Evolutionary conservation across 1,140 invertebrate genomes (phyloP), one percentile per base, ranked within the genome.

Genomic region (Drosophila fuyamai): DNA sequence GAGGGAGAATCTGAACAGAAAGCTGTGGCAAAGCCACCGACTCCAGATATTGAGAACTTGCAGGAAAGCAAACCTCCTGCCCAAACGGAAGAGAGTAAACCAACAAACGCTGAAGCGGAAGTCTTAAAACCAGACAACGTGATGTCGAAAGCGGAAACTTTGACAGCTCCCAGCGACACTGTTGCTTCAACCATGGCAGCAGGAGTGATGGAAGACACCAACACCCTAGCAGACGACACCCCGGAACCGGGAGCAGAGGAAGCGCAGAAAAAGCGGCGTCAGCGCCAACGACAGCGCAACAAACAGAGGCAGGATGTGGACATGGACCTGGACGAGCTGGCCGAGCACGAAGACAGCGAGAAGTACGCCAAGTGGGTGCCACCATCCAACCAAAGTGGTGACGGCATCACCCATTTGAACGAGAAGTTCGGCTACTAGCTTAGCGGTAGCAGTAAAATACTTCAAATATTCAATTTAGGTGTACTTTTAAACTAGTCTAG

Each of bases 291-390:
- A 48, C 84, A 84, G 38, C 84, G 84, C 14, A 81, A 58, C 68
- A 76, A 81, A 7, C 81, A 81, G 46, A 91, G 90, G 7, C 77
- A 75, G 47, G 89, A 89, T 57, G 79, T 93, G 63, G 89, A 89
- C 59, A 80, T 93, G 74, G 93, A 93, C 73, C 78, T 93, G 18
- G 92, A 93, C 59, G 92, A 93, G 53, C 68, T 92, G 59, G 92
- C 93, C 53, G 93, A 94, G 81, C 94, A 95, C 77, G 91, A 93
- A 9, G 91, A 93, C 13, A 92, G 91, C 18, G 94, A 96, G 68
- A 94, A 96, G 82, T 96, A 96, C 92, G 95, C 94, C 9, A 95
- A 94, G 74, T 97, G 96, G 96, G 84, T 96, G n/a, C 96, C 96
- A 7, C 96, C 96, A 7, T 60, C 92, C 63, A 93, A 95, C 90